Evolutionary conservation across 2,888 invertebrate genomes (phyloP).

Genomic region (Stenurella melanura): DNA sequence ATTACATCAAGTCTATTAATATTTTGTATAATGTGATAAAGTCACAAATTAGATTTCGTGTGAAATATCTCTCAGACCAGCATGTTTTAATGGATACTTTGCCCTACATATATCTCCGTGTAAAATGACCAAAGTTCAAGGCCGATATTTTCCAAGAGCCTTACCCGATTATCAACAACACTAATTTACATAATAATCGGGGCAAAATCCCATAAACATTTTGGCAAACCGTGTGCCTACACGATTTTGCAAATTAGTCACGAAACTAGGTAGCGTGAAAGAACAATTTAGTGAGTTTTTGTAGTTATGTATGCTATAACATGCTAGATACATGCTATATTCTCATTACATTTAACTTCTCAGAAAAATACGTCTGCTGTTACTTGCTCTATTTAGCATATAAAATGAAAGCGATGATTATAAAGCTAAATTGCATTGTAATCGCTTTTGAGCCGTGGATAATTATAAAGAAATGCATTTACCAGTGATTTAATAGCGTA

Average conservation of each 20-base stretch:
- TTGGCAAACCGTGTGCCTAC: constrained; percentile 38
- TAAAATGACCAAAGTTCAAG: constrained; percentile 39
- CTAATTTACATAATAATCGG: constrained; percentile 48
- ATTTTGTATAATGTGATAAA: neutral
- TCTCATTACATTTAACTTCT: constrained; percentile 35
- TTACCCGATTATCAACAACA: constrained; percentile 26
- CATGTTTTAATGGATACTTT: constrained; percentile 5
- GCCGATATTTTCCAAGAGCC: constrained; percentile 16
- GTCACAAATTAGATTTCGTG: neutral
- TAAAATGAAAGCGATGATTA: constrained; percentile 11
- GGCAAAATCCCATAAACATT: constrained; percentile 43
- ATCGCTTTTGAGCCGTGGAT: neutral
- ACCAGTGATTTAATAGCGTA: neutral
- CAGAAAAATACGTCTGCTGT: constrained; percentile 20
- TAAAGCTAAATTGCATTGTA: constrained; percentile 1
- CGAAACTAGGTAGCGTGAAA: constrained; percentile 41
- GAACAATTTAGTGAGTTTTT: constrained; percentile 26
- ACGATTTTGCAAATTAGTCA: constrained; percentile 43
- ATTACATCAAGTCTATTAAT: too few species aligned
- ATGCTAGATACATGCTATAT: constrained; percentile 31
- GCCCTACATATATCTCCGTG: constrained; percentile 1
- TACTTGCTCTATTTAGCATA: constrained; percentile 18
- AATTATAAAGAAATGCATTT: neutral
- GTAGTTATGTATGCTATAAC: constrained; percentile 18
- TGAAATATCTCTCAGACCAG: neutral